These are phyloP conservation scores for Drosophila quadrilineata DNA, from an alignment of 1,140 invertebrate genomes.

Conservation along the genomic window DNA sequence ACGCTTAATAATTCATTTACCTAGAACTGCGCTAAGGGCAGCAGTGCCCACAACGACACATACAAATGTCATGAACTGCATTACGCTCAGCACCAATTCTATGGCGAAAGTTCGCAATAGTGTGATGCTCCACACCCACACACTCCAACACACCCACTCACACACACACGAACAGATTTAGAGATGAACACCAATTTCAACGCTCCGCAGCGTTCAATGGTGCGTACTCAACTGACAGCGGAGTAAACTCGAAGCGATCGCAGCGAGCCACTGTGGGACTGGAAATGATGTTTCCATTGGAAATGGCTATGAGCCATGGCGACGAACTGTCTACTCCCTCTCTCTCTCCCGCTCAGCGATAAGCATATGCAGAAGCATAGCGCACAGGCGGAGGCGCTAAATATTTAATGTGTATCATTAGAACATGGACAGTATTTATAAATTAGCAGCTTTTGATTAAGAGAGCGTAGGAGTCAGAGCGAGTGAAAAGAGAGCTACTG, in stretches of 20 bases:
- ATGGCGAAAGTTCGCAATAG: conserved; percentile 20
- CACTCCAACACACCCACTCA: background rate
- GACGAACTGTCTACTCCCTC: conserved; percentile 30
- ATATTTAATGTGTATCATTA: conserved; percentile 37
- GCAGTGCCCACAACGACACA: background rate
- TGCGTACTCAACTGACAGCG: conserved; percentile 40
- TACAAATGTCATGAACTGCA: conserved; percentile 5
- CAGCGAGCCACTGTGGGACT: conserved; percentile 12
- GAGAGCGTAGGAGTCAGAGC: background rate
- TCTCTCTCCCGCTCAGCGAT: conserved; percentile 20
- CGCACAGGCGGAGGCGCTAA: conserved; percentile 30
- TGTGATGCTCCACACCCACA: conserved; percentile 38
- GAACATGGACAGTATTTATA: background rate
- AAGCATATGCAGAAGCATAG: conserved; percentile 31
- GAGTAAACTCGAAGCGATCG: conserved; percentile 13
- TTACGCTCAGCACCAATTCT: background rate
- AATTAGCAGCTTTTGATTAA: background rate
- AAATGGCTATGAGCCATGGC: conserved; percentile 38
- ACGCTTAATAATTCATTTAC: background rate
- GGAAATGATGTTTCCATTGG: background rate
- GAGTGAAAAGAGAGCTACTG: background rate
- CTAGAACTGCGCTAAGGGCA: background rate
- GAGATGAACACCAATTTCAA: conserved; percentile 7
- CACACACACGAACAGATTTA: background rate
- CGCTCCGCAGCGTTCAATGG: conserved; percentile 48